Percentiles rank a stretch among this genome's conserved stretches.
phyloP scores from a whole-genome alignment of 2,888 invertebrate genomes.

The Idaea aversata region DNA sequence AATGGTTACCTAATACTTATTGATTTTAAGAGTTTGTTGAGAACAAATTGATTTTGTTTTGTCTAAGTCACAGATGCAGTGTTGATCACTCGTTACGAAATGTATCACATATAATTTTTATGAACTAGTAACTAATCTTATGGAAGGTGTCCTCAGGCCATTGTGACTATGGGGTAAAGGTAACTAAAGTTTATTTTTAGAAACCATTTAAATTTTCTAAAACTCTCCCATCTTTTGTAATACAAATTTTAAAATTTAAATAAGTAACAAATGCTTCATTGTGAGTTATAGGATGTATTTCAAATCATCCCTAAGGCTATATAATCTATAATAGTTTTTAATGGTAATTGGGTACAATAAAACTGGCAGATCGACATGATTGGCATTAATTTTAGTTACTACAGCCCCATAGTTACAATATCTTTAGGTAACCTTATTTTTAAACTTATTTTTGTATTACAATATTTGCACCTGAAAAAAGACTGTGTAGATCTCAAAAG shows the following conservation, averaged over 20 bases:
- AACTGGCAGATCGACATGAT: too few relatives aligned
- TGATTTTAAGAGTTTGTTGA: conserved; percentile 45
- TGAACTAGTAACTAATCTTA: not conserved
- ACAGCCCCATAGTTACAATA: not conserved
- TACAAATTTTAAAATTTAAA: too few relatives aligned
- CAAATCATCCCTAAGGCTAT: too few relatives aligned
- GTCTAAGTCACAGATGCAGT: conserved; percentile 60
- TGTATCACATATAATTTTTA: not conserved
- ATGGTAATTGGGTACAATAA: too few relatives aligned
- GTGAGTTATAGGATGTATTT: too few relatives aligned
- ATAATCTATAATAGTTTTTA: too few relatives aligned
- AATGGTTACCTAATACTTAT: conserved; percentile 58
- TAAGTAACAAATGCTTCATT: too few relatives aligned
- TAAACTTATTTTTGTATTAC: not conserved
- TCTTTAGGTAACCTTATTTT: not conserved
- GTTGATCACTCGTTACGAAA: conserved; percentile 10
- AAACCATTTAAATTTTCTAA: too few relatives aligned
- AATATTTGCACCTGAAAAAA: conserved; percentile 18
- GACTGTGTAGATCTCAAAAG: conserved; percentile 51
- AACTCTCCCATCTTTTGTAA: too few relatives aligned
- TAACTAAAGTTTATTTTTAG: too few relatives aligned
- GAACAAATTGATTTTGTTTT: conserved; percentile 58
- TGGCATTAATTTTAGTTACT: too few relatives aligned
- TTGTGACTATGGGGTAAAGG: too few relatives aligned
- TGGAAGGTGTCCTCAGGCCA: not conserved